These are phyloP conservation scores for Nesoenas mayeri DNA, from an alignment of 2,113 vertebrate species.

Conservation along the genomic window DNA sequence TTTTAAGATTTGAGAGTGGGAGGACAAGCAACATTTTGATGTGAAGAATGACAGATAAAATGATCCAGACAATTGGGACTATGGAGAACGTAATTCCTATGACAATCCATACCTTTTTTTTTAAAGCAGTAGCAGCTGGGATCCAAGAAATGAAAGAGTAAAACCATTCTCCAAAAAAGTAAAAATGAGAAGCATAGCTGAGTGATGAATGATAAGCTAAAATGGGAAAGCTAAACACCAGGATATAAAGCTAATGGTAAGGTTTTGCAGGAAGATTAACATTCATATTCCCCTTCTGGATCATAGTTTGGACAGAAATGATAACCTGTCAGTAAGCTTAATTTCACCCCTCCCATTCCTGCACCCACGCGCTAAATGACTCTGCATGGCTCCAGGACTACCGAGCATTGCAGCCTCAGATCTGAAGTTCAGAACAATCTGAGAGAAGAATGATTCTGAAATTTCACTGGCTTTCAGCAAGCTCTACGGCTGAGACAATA, in stretches of 20 bases:
- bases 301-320: neutral
- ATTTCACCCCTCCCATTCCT: neutral
- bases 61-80: conserved; percentile 33
- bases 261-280: neutral
- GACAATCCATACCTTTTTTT: neutral
- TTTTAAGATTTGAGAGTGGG: conserved; percentile 37
- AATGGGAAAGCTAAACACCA: neutral
- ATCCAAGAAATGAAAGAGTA: conserved; percentile 4
- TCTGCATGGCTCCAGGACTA: neutral
- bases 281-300: neutral
- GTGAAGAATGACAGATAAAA: conserved; percentile 43
- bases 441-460: neutral
- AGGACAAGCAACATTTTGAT: conserved; percentile 17
- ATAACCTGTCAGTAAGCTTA: neutral
- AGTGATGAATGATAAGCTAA: neutral
- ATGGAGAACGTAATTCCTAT: conserved; percentile 18
- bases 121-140: neutral
- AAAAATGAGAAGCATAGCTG: neutral
- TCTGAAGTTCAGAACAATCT: neutral
- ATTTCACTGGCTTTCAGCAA: neutral
- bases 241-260: neutral
- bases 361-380: neutral
- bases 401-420: neutral
- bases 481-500: neutral
- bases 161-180: conserved; percentile 7